Evolutionary conservation across 1,140 invertebrate genomes (phyloP).

Genomic region (Trachymyrmex septentrionalis): DNA sequence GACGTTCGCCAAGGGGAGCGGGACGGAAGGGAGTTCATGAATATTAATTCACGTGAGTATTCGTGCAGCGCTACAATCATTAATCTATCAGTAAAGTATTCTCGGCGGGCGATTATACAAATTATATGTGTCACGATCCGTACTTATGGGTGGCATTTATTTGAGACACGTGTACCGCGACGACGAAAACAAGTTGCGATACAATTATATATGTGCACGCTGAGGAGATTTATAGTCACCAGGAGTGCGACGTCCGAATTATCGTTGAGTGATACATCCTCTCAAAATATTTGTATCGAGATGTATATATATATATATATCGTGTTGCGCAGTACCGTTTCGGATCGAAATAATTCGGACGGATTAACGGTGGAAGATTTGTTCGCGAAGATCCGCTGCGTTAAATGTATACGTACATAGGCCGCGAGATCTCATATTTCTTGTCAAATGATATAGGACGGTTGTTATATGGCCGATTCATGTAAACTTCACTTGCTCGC

Average conservation of each 20-base stretch:
- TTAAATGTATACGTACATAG: conserved; percentile 34
- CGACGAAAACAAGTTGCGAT: conserved; percentile 37
- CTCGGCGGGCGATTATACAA: conserved; percentile 32
- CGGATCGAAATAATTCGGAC: conserved; percentile 26
- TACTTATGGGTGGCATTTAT: conserved; percentile 17
- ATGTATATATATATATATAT: not conserved
- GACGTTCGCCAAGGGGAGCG: not conserved
- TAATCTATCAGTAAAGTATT: conserved; percentile 45
- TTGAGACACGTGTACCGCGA: not conserved
- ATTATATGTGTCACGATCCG: conserved; percentile 41
- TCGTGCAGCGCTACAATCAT: conserved; percentile 21
- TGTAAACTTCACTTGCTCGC: conserved; percentile 80
- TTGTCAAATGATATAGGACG: conserved; percentile 83
- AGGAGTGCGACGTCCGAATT: not conserved
- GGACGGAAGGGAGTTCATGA: conserved; percentile 20
- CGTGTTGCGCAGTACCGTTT: not conserved
- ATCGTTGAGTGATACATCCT: conserved; percentile 26
- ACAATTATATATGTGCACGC: conserved; percentile 1
- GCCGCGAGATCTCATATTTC: conserved; percentile 80
- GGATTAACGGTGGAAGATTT: conserved; percentile 45
- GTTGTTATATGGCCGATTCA: conserved; percentile 78
- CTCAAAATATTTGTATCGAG: conserved; percentile 32
- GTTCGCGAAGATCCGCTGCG: conserved; percentile 17
- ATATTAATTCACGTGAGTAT: conserved; percentile 39
- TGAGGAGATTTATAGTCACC: conserved; percentile 14